Evolutionary conservation across 2,888 invertebrate species (phyloP), one percentile per base, ranked within the genome.

Genomic region (Himalopsyche kuldschensis): DNA sequence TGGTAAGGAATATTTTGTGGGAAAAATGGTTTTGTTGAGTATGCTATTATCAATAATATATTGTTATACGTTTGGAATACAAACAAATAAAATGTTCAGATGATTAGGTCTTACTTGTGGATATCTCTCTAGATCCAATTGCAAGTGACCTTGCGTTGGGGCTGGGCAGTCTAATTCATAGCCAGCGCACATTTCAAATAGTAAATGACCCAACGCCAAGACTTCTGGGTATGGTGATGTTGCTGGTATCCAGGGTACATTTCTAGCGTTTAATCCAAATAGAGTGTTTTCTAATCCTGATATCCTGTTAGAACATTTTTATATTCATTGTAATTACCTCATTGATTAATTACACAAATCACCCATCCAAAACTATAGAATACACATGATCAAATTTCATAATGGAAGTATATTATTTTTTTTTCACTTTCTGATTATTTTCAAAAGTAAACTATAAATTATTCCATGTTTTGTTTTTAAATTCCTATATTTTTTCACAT

Each of bases 151-250:
- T 3, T 95, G 93, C 87, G 95, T 93, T 79, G 96, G 96, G 88
- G 94, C 93, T 80, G 96, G 94, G 63, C 95, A 92, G 87, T 95
- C 94, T 86, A 97, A 90, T 88, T 97, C 96, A 87, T 95, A 94
- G 55, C 97, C 98, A 24, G 96, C 95, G 87, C 97, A 95, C 97
- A 98, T 98, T 91, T 98, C 98, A 89, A 96, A 97, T 83, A 98
- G 91, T 88, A 98, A 93, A 89, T 96, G 96, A 41, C 97, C 97
- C 87, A 97, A 95, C 90, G 93, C 90, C 32, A 93, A 89, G 5
- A 93, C 90, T 87, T 93, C 94, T 82, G 91, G 93, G 6, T 88
- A 83, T 4, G 89, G 88, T 0, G 89, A 89, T 1, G 89, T 88
- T 78, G 92, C 89, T 55, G 89, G 87, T 0, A 90, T 88, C 80